These are phyloP conservation scores for Apotomis capreana DNA, from an alignment of 2,888 invertebrate species.

Conservation along the genomic window DNA sequence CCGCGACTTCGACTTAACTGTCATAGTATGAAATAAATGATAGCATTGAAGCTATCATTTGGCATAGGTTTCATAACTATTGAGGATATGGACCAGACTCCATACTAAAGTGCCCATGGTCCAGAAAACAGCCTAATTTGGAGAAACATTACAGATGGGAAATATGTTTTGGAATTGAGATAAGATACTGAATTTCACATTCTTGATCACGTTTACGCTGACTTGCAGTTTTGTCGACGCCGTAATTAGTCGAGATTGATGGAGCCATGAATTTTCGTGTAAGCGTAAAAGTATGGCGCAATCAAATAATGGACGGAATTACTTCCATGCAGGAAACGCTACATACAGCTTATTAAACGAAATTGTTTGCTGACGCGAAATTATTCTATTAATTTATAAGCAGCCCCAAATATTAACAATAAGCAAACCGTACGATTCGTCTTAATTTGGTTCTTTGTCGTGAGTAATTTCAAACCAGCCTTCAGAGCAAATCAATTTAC, in stretches of 20 bases:
- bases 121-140: no score
- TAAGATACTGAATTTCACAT: no score
- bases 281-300: constrained; percentile 32
- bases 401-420: constrained; percentile 1
- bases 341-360: background rate
- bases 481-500: no score
- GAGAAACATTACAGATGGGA: no score
- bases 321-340: background rate
- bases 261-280: constrained; percentile 26
- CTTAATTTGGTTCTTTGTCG: background rate
- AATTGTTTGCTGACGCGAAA: constrained; percentile 3
- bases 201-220: constrained; percentile 37
- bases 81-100: no score
- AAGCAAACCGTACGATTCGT: background rate
- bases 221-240: constrained; percentile 37
- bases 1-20: no score
- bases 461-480: no score
- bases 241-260: constrained; percentile 40
- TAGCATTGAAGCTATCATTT: no score
- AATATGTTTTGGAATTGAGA: no score
- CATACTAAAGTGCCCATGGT: no score
- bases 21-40: no score
- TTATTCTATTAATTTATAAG: constrained; percentile 22
- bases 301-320: constrained; percentile 16
- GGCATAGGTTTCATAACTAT: no score